Evolutionary conservation across 2,113 vertebrate genomes (phyloP), one percentile per base, ranked within the genome.

Genomic region (Hymenochirus boettgeri): DNA sequence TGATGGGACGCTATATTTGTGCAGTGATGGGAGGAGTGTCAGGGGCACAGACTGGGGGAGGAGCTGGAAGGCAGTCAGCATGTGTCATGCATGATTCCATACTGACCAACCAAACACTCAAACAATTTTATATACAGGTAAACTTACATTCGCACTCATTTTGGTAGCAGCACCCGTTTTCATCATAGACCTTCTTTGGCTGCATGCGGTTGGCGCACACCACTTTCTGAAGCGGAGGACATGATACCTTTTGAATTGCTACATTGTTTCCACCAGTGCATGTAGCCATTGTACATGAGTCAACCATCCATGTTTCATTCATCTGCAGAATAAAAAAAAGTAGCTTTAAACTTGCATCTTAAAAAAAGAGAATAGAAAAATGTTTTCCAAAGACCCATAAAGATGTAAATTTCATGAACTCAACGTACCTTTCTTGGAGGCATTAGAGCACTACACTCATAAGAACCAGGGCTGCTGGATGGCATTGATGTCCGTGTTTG

Each of bases 131-230:
- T n/a, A n/a, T n/a, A n/a, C n/a, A n/a, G n/a, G n/a, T n/a, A n/a
- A 15, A 51, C 96, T 93, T 80, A 99, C 95, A 99, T 76, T 91
- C 90, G 75, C 94, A 99, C 13, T 80, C 79, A 1, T 86, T 87
- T 5, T 83, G 35, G 1, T 84, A 57, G 63, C 95, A 99, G 72
- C 96, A 98, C 61, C 76, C 7, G 0, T 84, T 70, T 6, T 85
- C 70, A 56, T 93, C 89, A 15, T 70, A 77, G 22, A 86, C 83
- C 57, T 84, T n/a, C n/a, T 89, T 29, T 25, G 95, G 79, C 0
- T 82, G 65, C 55, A 87, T 88, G 63, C 79, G 86, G 31, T 93
- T 97, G 5, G 83, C 63, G 58, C n/a, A 99, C 15, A 75, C 82
- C 12, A 91, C 89, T 7, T 78, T n/a, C 57, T 85, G 26, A 25